Base-by-base conservation (phyloP, 2,888 invertebrate genomes). In the Erynnis tages region DNA sequence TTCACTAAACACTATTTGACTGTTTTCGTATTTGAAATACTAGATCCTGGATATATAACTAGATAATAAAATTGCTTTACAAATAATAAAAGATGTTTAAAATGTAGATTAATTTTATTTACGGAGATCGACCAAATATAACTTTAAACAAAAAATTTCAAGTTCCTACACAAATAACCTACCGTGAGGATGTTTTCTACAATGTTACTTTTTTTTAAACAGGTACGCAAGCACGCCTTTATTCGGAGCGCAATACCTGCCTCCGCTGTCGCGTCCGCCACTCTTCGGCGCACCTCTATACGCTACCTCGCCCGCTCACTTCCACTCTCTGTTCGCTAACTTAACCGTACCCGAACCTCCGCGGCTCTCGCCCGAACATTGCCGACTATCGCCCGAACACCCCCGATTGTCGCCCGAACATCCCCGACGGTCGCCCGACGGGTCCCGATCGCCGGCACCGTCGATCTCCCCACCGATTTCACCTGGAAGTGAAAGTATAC, bases 251-350 rank as follows among this genome's bases (percentile, higher is more conserved):
- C 88, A 88, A 50, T 89, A 89, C 56, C 66, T 89, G 0, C 83
- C 85, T 1, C 79, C 77, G 2, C 66, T 87, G 2, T 79, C 87
- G 0, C 79, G 89, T 0, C 81, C 81, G 1, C 80, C 80, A 0
- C 68, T 88, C 0, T 88, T 88, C 62, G 86, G 84, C 4, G 80
- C 87, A 4, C 87, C 86, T 4, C 72, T 89, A 7, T 89, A 89
- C 72, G 83, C 86, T 1, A 79, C 85, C 40, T 82, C 88, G 3
- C 85, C 82, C 30, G 85, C 86, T 63, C 96, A 96, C 59, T 97
- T 97, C 81, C 97, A 97, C 79, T 96, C 94, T 6, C 90, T 97
- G 17, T 89, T 97, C 73, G 96, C 96, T 2, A 95, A 95, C 69
- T 91, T 96, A 38, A 93, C 94, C 27, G 93, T 92, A 65, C 73